Percentiles rank a stretch among this genome's conserved stretches.
Evolutionary conservation across 2,888 invertebrate genomes (phyloP).

Genomic region (Drosophila sordidula): DNA sequence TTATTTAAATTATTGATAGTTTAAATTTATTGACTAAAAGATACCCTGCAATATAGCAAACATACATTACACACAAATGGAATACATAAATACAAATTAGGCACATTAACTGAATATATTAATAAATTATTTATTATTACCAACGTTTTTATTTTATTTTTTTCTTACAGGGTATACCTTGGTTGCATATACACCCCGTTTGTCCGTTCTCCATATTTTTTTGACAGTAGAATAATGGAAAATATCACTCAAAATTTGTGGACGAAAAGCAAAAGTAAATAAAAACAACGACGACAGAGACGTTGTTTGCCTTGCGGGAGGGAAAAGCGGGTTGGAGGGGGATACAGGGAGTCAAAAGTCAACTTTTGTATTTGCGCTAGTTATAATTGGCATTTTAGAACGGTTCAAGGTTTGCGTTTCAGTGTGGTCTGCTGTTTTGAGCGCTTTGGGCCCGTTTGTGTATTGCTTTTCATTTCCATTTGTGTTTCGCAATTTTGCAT

Average conservation of each 20-base stretch:
- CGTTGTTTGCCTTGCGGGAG: slow-evolving; percentile 9
- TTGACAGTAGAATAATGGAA: slow-evolving; percentile 37
- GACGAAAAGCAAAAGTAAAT: slow-evolving; percentile 35
- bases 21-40: too few relatives aligned
- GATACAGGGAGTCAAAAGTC: slow-evolving; percentile 20
- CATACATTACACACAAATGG: too few relatives aligned
- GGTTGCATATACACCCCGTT: background rate
- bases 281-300: slow-evolving; percentile 22
- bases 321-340: background rate
- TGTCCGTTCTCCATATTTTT: background rate
- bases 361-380: slow-evolving; percentile 73
- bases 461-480: slow-evolving; percentile 53
- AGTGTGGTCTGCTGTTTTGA: slow-evolving; percentile 25
- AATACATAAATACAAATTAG: too few relatives aligned
- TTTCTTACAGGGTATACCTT: background rate
- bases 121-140: too few relatives aligned
- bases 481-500: slow-evolving; percentile 43
- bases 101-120: too few relatives aligned
- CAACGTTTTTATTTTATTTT: background rate
- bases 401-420: slow-evolving; percentile 65
- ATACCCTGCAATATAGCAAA: too few relatives aligned
- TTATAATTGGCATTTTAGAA: slow-evolving; percentile 80
- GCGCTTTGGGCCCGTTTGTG: slow-evolving; percentile 33
- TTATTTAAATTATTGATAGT: too few relatives aligned
- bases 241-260: slow-evolving; percentile 54